Evolutionary conservation across 2,888 invertebrate genomes (phyloP).

Genomic region (Dioctria rufipes): DNA sequence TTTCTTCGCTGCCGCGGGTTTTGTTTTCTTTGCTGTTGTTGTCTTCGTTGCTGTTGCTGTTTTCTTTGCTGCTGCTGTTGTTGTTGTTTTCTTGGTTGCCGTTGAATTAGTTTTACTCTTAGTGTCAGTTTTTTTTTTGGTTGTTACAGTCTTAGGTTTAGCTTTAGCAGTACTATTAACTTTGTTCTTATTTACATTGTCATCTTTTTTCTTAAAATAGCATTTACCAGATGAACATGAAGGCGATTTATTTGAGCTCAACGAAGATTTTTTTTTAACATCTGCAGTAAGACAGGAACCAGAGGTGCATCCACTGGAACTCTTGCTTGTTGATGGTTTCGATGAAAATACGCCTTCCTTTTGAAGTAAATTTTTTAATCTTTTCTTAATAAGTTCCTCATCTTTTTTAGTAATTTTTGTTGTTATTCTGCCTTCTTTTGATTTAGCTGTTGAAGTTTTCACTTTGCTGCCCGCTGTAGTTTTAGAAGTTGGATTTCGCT

Average conservation of each 20-base stretch:
- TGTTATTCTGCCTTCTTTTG: neutral
- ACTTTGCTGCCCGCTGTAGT: neutral
- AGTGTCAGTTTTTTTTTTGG: neutral
- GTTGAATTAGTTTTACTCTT: neutral
- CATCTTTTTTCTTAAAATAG: neutral
- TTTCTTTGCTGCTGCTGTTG: neutral
- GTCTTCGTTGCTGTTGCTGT: too few relatives aligned
- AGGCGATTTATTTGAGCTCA: slow-evolving; percentile 7
- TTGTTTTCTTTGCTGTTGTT: neutral
- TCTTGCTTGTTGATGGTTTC: slow-evolving; percentile 11
- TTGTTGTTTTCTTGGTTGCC: neutral
- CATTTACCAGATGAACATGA: slow-evolving; percentile 1
- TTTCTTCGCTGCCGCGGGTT: slow-evolving; percentile 4
- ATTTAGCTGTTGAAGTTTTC: neutral
- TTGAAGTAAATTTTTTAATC: slow-evolving; percentile 26
- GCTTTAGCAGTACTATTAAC: neutral
- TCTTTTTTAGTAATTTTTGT: slow-evolving; percentile 24
- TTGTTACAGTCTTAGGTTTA: neutral
- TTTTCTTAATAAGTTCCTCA: slow-evolving; percentile 26
- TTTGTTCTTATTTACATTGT: neutral
- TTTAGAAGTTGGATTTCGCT: slow-evolving; percentile 1
- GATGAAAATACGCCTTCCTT: slow-evolving; percentile 7
- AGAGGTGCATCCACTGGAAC: neutral
- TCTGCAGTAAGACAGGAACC: neutral
- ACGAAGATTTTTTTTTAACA: neutral